Conservation (phyloP, 2,888 invertebrate species). For the Drosophila lacicola region DNA sequence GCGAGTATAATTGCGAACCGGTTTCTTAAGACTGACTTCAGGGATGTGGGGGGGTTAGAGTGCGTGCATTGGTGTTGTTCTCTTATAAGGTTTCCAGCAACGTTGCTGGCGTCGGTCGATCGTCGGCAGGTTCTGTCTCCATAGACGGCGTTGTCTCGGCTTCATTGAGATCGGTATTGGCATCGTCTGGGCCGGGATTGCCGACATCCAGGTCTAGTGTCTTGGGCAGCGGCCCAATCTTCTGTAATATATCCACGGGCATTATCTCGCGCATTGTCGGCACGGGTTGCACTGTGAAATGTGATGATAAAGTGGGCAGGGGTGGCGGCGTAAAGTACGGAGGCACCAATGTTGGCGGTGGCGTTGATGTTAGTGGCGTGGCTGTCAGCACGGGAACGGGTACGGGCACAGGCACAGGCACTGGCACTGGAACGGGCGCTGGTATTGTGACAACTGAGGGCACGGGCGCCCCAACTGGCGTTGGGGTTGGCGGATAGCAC, state of each 20-base stretch:
- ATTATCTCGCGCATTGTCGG: slow-evolving; percentile 66
- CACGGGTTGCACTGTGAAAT: slow-evolving; percentile 57
- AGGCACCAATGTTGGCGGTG: slow-evolving; percentile 32
- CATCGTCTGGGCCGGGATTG: slow-evolving; percentile 33
- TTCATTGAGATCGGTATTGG: slow-evolving; percentile 45
- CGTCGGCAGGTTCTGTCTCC: slow-evolving; percentile 1
- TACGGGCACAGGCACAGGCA: slow-evolving; percentile 27
- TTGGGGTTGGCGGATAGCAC: slow-evolving; percentile 31
- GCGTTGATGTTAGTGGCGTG: slow-evolving; percentile 21
- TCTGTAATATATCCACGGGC: slow-evolving; percentile 66
- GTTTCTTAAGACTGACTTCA: slow-evolving; percentile 10
- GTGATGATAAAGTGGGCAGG: slow-evolving; percentile 54
- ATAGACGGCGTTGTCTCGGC: slow-evolving; percentile 4
- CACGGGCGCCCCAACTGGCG: slow-evolving; percentile 18
- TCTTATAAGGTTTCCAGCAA: slow-evolving; percentile 35
- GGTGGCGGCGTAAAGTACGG: slow-evolving; percentile 64
- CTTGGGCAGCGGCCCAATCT: slow-evolving; percentile 64
- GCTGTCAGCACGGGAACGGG: slow-evolving; percentile 19
- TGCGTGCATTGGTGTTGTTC: background rate
- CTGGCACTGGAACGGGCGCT: slow-evolving; percentile 35
- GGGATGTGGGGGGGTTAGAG: background rate
- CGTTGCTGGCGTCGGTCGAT: slow-evolving; percentile 11
- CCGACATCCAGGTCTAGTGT: slow-evolving; percentile 61
- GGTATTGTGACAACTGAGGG: slow-evolving; percentile 16
- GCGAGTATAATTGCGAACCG: slow-evolving; percentile 14